Conservation (phyloP, 2,888 invertebrate species). For the Cataglyphis cursor region DNA sequence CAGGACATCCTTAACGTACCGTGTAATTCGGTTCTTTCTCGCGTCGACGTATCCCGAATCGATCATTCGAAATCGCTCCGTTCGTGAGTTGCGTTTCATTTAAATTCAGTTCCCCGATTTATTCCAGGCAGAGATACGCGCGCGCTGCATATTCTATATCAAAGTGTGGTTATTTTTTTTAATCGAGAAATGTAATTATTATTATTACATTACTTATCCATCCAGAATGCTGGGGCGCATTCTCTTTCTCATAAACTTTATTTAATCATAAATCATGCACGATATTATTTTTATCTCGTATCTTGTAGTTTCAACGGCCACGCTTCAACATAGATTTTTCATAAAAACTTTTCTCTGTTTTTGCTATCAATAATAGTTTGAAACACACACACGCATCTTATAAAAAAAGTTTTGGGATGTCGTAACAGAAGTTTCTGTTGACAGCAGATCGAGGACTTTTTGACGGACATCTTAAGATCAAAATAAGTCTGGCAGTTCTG, state of each 20-base stretch:
- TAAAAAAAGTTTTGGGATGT: constrained; percentile 12
- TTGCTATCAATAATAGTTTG: constrained; percentile 6
- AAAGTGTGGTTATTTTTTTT: not conserved
- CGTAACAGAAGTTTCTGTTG: constrained; percentile 11
- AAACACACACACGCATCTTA: not conserved
- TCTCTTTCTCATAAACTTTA: not conserved
- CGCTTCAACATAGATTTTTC: not conserved
- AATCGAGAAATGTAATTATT: not conserved
- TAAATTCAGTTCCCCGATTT: constrained; percentile 1
- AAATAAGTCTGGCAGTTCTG: constrained; percentile 7
- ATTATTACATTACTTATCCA: not conserved
- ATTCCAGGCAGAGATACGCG: not conserved
- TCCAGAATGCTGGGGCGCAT: not conserved
- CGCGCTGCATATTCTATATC: not conserved
- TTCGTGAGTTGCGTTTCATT: not conserved
- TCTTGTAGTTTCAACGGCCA: not conserved
- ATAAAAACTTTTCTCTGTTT: constrained; percentile 26
- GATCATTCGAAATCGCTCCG: constrained; percentile 56
- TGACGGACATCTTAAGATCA: not conserved
- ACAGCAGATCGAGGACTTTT: not conserved
- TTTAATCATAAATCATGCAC: not conserved
- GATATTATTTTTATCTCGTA: not conserved
- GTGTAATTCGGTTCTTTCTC: constrained; percentile 75
- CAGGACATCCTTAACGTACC: constrained; percentile 73
- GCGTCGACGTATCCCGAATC: constrained; percentile 61